phyloP scores from a whole-genome alignment of 2,888 invertebrate species.

The Helicoverpa assulta region DNA sequence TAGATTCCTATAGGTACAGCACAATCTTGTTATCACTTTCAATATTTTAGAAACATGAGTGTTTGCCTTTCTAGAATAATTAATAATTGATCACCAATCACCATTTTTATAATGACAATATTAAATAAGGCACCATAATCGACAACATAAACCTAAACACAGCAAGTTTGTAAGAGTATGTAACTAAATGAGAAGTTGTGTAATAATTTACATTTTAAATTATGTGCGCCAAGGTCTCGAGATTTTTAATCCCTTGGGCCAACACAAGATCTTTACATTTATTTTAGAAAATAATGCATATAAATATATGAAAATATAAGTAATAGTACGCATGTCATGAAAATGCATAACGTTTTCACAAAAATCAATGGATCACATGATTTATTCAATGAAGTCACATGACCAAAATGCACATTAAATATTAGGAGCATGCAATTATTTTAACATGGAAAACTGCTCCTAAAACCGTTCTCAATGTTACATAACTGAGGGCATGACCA shows the following conservation, averaged over 20 bases:
- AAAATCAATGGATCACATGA: constrained; percentile 79
- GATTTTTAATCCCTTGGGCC: constrained; percentile 13
- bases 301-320: constrained; percentile 33
- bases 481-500: constrained; percentile 88
- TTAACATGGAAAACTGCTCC: constrained; percentile 59
- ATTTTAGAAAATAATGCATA: constrained; percentile 25
- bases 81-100: constrained; percentile 11
- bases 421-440: constrained; percentile 65
- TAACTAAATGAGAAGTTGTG: constrained; percentile 75
- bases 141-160: constrained; percentile 18
- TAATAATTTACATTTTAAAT: constrained; percentile 70
- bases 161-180: constrained; percentile 42
- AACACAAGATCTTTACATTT: constrained; percentile 15
- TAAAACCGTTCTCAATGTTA: constrained; percentile 82
- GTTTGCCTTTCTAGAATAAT: constrained; percentile 18
- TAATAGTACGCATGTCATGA: constrained; percentile 35
- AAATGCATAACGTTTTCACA: constrained; percentile 48
- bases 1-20: neutral
- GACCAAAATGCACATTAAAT: constrained; percentile 72
- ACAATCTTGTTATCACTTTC: constrained; percentile 2
- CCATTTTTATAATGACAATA: constrained; percentile 23
- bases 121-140: constrained; percentile 17
- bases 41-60: neutral
- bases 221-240: constrained; percentile 53
- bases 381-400: constrained; percentile 78